Percentiles rank a stretch among this genome's conserved stretches.
Conservation (phyloP, 2,797 vertebrate genomes). For the Macroramphosus scolopax region DNA sequence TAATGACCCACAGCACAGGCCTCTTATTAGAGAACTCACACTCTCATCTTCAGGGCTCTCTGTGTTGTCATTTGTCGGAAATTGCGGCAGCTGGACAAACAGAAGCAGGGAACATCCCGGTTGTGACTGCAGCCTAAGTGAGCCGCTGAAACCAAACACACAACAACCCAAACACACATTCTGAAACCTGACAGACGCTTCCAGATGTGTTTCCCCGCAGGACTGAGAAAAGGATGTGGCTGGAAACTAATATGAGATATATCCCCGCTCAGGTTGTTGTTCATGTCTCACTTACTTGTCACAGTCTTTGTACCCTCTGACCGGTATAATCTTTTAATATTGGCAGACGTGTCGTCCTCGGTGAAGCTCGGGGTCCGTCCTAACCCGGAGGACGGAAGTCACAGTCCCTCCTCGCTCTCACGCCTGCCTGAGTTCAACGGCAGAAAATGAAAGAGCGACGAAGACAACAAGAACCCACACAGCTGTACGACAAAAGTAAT, state of each 20-base stretch:
- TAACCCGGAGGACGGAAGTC: no score
- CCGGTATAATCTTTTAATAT: conserved; percentile 82
- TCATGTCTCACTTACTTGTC: conserved; percentile 64
- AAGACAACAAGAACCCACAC: no score
- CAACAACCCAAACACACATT: conserved; percentile 27
- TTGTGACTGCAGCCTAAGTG: conserved; percentile 4
- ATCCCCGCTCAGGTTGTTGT: conserved; percentile 38
- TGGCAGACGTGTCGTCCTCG: conserved; percentile 48
- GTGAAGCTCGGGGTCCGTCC: conserved; percentile 23
- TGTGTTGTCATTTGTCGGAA: conserved; percentile 2
- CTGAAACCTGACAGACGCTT: conserved; percentile 46
- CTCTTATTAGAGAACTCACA: background rate
- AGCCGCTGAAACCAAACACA: conserved; percentile 35
- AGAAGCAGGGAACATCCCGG: conserved; percentile 6
- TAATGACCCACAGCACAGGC: background rate
- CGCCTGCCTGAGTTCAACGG: no score
- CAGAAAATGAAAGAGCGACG: no score
- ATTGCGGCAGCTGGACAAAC: conserved; percentile 8
- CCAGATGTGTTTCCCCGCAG: conserved; percentile 35
- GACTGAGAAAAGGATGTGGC: conserved; percentile 30
- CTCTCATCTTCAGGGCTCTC: conserved; percentile 4
- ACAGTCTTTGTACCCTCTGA: conserved; percentile 80
- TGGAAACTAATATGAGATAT: conserved; percentile 50
- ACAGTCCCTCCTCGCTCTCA: no score
- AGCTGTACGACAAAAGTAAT: no score